Evolutionary conservation across 2,888 invertebrate genomes (phyloP), one percentile per base, ranked within the genome.

Genomic region (Ochlodes sylvanus): DNA sequence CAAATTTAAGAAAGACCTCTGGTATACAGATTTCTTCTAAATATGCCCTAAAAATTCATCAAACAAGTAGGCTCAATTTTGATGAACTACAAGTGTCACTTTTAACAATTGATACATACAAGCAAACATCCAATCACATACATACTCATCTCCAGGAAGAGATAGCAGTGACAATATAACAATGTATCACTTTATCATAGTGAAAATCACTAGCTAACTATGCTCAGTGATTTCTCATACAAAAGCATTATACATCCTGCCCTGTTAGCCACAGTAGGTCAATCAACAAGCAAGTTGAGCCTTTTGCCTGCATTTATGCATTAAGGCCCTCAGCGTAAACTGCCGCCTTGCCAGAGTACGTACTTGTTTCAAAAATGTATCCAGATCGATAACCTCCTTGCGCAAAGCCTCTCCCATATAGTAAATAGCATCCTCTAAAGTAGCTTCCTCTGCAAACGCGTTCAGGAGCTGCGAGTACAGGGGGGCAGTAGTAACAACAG

Each of bases 371-470:
- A 99, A 94, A 93, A 99, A 99, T 65, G 97, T 97, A 83, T 99
- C 99, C 80, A 99, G 93, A 92, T 99, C 99, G 81, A 99, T 98
- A 7, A 98, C 98, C 71, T 97, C 97, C 77, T 97, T 96, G 72
- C 98, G 95, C 70, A 99, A 89, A 10, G 98, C 99, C 93, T 99
- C 98, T 9, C 99, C 99, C 90, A 99, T 96, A 85, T 98, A 99
- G 87, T 99, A 99, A 83, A 99, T 98, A 71, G 99, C 98, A 94
- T 99, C 99, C 94, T 99, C 99, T 63, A 98, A 95, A 15, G 99
- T 99, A 72, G 99, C 98, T 94, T 99, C 99, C 89, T 99, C 99
- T 61, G 98, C 98, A 93, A 98, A 99, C 54, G 98, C 97, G 89
- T 97, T 98, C 71, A 99, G 90, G 81, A 99, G 95, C 97, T 99